Evolutionary conservation across 2,797 vertebrate genomes (phyloP), one percentile per base, ranked within the genome.

Genomic region (Picus viridis): DNA sequence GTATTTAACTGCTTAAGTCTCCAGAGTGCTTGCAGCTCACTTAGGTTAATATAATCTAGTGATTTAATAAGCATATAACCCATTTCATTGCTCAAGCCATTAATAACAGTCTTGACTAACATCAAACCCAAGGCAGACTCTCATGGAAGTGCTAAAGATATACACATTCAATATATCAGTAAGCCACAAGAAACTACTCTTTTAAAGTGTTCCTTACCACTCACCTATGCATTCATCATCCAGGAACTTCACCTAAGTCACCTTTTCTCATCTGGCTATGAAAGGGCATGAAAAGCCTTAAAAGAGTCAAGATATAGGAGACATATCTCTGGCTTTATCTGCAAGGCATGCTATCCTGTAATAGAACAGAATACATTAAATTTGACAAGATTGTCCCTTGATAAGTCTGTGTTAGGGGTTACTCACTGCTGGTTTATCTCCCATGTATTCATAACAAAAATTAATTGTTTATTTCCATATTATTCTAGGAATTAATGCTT

Each of bases 21-120:
- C 93, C 77, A 76, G 89, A 92, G 95, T 76, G 74, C 77, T 88
- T 86, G 74, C 77, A 88, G 76, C 89, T 94, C 87, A 63, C 82
- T 94, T 81, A 91, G 87, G 86, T 86, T 96, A 92, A 91, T 93
- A 75, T 32, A 89, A 84, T 86, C 80, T 71, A 67, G 65, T 45
- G 80, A 79, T 84, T 93, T 93, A 96, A 94, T 93, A 96, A 94
- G 61, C 83, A 88, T 86, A 86, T 94, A 93, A 92, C 94, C 83
- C 89, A 79, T 96, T 92, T 89, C 61, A 56, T 88, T 84, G 63
- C 86, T 93, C 72, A 53, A 63, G 67, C 30, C 70, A 67, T 94
- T 95, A 91, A 86, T 83, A 83, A 88, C 61, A 67, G 19, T 83
- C 83, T 69, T 81, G 93, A 85, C 34, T 72, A 87, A 86, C 61